These are phyloP conservation scores for Ormyrus rosae DNA, from an alignment of 2,888 invertebrate genomes.

Conservation along the genomic window DNA sequence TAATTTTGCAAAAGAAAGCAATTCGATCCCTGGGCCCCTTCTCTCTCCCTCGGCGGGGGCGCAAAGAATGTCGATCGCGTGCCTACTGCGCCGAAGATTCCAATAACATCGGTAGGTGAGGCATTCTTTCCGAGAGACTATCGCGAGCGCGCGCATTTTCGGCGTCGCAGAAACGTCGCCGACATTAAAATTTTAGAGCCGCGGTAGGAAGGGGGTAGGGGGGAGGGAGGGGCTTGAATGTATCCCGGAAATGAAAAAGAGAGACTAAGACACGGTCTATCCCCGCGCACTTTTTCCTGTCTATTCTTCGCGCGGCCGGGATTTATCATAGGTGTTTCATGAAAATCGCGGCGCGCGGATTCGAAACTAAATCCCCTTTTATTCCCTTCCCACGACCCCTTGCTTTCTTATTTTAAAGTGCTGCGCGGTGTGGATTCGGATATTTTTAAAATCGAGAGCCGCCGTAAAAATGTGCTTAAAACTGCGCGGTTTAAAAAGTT, in stretches of 20 bases:
- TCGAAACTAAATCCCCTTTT: conserved; percentile 25
- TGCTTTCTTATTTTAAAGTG: no score
- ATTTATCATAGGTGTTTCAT: conserved; percentile 37
- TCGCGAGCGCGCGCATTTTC: conserved; percentile 7
- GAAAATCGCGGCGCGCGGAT: conserved; percentile 4
- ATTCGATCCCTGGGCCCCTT: background rate
- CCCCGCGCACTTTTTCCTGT: background rate
- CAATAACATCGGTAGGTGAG: conserved; percentile 15
- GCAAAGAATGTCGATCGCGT: conserved; percentile 15
- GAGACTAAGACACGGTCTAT: background rate
- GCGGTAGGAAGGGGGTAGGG: background rate
- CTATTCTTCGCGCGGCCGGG: conserved; percentile 16
- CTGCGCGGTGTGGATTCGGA: no score
- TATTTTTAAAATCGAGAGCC: no score
- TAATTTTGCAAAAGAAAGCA: conserved; percentile 15
- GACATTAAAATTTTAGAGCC: conserved; percentile 48
- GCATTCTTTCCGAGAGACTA: background rate
- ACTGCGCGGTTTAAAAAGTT: no score
- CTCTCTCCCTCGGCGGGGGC: background rate
- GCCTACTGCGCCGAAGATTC: conserved; percentile 14
- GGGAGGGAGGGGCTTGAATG: background rate
- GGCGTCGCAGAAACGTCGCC: conserved; percentile 8
- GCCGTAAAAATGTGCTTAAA: no score
- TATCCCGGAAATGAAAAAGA: conserved; percentile 40
- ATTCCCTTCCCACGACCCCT: conserved; percentile 14